phyloP scores from a whole-genome alignment of 2,888 invertebrate genomes.

The Hydropsyche betteni region DNA sequence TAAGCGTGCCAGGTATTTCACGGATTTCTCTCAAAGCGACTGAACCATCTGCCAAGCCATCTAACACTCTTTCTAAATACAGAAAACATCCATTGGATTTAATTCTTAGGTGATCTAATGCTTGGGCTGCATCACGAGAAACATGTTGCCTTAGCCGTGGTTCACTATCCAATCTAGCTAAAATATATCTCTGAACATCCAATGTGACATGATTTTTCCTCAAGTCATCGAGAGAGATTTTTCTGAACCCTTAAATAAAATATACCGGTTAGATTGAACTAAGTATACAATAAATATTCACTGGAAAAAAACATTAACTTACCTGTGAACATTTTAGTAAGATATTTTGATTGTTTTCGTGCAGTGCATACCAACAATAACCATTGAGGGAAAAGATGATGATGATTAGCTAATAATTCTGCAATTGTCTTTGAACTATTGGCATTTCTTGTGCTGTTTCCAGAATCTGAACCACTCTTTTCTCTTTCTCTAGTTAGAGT shows the following conservation, averaged over 20 bases:
- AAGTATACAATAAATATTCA: neutral
- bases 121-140: slow-evolving; percentile 91
- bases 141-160: slow-evolving; percentile 88
- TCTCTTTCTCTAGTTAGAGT: slow-evolving; percentile 51
- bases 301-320: slow-evolving; percentile 16
- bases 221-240: slow-evolving; percentile 90
- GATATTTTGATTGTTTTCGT: slow-evolving; percentile 83
- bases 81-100: slow-evolving; percentile 95
- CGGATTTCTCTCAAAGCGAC: slow-evolving; percentile 90
- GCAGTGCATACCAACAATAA: slow-evolving; percentile 89
- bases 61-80: slow-evolving; percentile 86
- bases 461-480: slow-evolving; percentile 56
- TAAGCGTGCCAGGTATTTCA: slow-evolving; percentile 94
- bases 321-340: slow-evolving; percentile 81
- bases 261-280: neutral
- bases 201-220: slow-evolving; percentile 89
- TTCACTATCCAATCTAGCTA: slow-evolving; percentile 88
- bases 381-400: slow-evolving; percentile 94
- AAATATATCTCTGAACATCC: slow-evolving; percentile 95
- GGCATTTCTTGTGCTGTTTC: slow-evolving; percentile 58
- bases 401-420: slow-evolving; percentile 86
- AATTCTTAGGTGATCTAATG: slow-evolving; percentile 92
- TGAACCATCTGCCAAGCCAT: slow-evolving; percentile 93
- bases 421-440: slow-evolving; percentile 75
- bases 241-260: slow-evolving; percentile 75